These are phyloP conservation scores for Aspiorhynchus laticeps DNA, from an alignment of 2,113 vertebrate species.

Conservation along the genomic window DNA sequence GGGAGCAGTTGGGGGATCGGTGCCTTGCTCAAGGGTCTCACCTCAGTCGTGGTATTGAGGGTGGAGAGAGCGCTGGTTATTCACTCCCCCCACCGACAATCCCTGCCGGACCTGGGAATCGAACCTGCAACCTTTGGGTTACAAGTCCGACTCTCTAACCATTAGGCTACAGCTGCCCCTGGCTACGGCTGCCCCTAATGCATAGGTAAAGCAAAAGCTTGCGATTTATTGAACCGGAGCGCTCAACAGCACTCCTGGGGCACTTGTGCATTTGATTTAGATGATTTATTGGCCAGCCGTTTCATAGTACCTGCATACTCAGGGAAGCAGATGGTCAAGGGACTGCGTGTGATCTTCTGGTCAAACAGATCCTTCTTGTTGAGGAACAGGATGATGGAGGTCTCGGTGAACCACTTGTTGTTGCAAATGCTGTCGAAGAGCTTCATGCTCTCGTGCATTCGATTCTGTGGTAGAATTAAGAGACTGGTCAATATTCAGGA, in stretches of 20 bases:
- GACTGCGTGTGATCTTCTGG: conserved; percentile 93
- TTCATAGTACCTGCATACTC: conserved; percentile 88
- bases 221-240: not conserved
- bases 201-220: not conserved
- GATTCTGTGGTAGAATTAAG: conserved; percentile 80
- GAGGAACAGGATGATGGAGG: conserved; percentile 99
- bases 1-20: no score
- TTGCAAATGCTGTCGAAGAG: conserved; percentile 99
- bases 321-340: conserved; percentile 96
- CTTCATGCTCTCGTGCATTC: conserved; percentile 99
- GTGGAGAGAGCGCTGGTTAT: no score
- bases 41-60: no score
- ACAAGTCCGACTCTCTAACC: no score
- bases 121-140: no score
- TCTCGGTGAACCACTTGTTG: conserved; percentile 99
- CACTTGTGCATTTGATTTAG: not conserved
- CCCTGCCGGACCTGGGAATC: no score
- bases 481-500: not conserved
- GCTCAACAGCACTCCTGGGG: conserved; percentile 3
- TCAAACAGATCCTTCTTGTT: conserved; percentile 99
- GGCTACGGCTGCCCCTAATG: no score
- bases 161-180: no score
- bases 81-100: no score
- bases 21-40: no score
- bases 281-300: not conserved